Percentiles rank a stretch among this genome's conserved stretches.
These are phyloP conservation scores for Aleiodes leptofemur DNA, from an alignment of 2,888 invertebrate genomes.

Conservation along the genomic window DNA sequence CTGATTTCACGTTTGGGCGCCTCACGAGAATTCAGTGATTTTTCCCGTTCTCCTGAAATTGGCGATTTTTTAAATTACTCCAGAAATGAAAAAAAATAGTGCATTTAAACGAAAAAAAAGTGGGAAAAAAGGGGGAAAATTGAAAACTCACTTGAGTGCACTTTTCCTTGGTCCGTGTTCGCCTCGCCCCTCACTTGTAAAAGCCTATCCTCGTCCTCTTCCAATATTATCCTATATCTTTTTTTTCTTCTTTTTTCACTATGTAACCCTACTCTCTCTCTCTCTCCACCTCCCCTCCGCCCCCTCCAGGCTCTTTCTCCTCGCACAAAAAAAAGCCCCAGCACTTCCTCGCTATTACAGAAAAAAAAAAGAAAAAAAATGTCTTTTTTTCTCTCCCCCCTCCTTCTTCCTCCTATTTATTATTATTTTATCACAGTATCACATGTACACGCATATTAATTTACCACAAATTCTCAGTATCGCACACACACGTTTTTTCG, in stretches of 20 bases:
- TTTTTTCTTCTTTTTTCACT: too few species aligned
- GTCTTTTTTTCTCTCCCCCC: constrained; percentile 11
- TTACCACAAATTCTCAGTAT: constrained; percentile 7
- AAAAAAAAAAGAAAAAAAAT: constrained; percentile 13
- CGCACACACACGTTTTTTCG: constrained; percentile 16
- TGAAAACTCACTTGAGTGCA: constrained; percentile 9
- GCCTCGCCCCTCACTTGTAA: constrained; percentile 1
- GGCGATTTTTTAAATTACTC: too few species aligned
- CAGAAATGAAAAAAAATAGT: too few species aligned
- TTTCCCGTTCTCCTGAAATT: too few species aligned
- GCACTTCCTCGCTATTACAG: constrained; percentile 41
- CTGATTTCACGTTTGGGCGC: not conserved
- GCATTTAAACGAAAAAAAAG: too few species aligned
- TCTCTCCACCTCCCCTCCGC: too few species aligned
- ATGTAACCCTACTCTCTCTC: constrained; percentile 3
- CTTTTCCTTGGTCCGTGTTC: not conserved
- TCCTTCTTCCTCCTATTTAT: not conserved
- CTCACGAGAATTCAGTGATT: too few species aligned
- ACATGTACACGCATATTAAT: constrained; percentile 11
- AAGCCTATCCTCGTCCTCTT: not conserved
- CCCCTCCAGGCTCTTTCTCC: not conserved
- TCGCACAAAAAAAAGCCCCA: constrained; percentile 38
- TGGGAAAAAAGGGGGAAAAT: not conserved
- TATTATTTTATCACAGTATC: constrained; percentile 29
- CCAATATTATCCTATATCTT: too few species aligned